Conservation (phyloP, 2,888 invertebrate species). For the Temnothorax ravouxi region DNA sequence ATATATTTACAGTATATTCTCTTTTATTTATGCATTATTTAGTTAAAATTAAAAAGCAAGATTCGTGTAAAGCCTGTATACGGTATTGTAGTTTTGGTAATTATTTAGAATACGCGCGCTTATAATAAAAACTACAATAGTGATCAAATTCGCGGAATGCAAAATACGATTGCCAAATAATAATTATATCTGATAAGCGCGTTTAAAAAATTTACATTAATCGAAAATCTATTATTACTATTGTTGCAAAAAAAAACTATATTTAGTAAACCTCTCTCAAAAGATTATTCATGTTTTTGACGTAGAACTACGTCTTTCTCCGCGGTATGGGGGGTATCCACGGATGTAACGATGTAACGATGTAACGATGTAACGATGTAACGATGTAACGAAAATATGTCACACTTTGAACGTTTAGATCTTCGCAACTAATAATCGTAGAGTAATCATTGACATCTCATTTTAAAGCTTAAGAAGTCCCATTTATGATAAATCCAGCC, state of each 20-base stretch:
- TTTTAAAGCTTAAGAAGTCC: too few relatives aligned
- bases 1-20: background rate
- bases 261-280: background rate
- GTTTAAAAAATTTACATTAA: background rate
- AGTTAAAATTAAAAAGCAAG: background rate
- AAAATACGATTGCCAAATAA: background rate
- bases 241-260: background rate
- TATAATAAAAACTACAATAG: background rate
- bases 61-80: background rate
- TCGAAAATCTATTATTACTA: background rate
- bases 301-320: too few relatives aligned
- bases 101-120: too few relatives aligned
- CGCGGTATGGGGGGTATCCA: too few relatives aligned
- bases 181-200: background rate
- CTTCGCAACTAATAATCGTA: too few relatives aligned
- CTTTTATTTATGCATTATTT: background rate
- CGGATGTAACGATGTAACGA: too few relatives aligned
- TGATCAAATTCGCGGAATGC: background rate
- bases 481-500: too few relatives aligned
- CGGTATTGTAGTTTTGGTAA: too few relatives aligned
- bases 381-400: too few relatives aligned
- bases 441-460: too few relatives aligned
- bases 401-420: too few relatives aligned
- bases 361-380: too few relatives aligned
- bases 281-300: background rate